Evolutionary conservation across 2,888 invertebrate genomes (phyloP).

Genomic region (Pyrgus malvae): DNA sequence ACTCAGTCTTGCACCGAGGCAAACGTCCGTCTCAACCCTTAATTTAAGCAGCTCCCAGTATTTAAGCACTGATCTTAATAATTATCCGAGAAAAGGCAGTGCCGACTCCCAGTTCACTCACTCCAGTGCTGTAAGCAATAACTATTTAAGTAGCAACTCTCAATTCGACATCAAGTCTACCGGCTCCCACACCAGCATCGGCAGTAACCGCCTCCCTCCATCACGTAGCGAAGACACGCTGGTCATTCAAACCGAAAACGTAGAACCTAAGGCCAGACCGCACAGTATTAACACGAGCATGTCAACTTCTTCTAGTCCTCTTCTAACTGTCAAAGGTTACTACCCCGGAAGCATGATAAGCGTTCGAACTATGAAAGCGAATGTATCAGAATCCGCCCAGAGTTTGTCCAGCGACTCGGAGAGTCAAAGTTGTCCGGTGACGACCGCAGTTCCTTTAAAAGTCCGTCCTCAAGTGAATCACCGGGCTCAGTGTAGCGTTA

Average conservation of each 20-base stretch:
- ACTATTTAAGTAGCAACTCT: slow-evolving; percentile 67
- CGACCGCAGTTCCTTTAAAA: slow-evolving; percentile 76
- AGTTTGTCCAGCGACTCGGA: slow-evolving; percentile 86
- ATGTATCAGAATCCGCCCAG: slow-evolving; percentile 84
- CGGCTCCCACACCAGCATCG: slow-evolving; percentile 66
- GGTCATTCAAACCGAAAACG: slow-evolving; percentile 66
- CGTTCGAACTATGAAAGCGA: slow-evolving; percentile 82
- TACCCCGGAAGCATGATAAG: slow-evolving; percentile 84
- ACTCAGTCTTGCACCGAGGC: slow-evolving; percentile 78
- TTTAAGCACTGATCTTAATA: slow-evolving; percentile 69
- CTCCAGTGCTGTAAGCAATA: slow-evolving; percentile 70
- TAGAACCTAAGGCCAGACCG: slow-evolving; percentile 76
- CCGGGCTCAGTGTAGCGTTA: slow-evolving; percentile 64
- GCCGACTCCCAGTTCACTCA: slow-evolving; percentile 82
- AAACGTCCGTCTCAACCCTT: slow-evolving; percentile 72
- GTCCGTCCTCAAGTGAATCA: slow-evolving; percentile 75
- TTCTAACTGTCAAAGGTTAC: slow-evolving; percentile 83
- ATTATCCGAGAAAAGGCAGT: slow-evolving; percentile 79
- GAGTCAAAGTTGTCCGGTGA: slow-evolving; percentile 77
- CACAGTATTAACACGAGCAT: slow-evolving; percentile 83
- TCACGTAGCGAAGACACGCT: slow-evolving; percentile 91
- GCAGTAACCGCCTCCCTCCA: slow-evolving; percentile 83
- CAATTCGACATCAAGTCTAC: slow-evolving; percentile 71
- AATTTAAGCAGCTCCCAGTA: slow-evolving; percentile 81
- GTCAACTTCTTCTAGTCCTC: slow-evolving; percentile 87